phyloP scores from a whole-genome alignment of 1,140 invertebrate genomes.

The Ladona fulva region DNA sequence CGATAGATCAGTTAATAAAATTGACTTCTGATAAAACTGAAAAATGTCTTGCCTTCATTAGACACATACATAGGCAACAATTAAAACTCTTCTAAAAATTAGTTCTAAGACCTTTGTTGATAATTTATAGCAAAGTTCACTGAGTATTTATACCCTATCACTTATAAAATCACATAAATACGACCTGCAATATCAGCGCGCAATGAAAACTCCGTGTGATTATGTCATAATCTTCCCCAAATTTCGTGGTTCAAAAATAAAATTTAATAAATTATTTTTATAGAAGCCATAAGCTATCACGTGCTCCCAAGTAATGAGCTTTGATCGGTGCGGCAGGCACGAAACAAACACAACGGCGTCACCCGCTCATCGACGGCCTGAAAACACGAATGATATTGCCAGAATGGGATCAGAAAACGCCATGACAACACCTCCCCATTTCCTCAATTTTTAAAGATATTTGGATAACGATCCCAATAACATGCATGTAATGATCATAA shows the following conservation, averaged over 20 bases:
- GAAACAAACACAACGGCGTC: not conserved
- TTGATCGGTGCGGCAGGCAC: not conserved
- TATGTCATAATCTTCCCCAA: not conserved
- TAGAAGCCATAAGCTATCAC: not conserved
- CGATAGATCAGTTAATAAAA: not conserved
- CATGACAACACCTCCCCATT: slow-evolving; percentile 9
- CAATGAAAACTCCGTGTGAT: not conserved
- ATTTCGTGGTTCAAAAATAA: not conserved
- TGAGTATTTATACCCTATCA: not conserved
- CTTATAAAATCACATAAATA: slow-evolving; percentile 1
- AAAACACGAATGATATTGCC: not conserved
- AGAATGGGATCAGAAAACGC: not conserved
- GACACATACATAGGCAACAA: not conserved
- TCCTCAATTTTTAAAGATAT: slow-evolving; percentile 12
- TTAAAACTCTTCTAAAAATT: slow-evolving; percentile 8
- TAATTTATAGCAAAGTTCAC: not conserved
- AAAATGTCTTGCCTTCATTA: not conserved
- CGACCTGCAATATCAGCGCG: not conserved
- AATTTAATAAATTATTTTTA: not conserved
- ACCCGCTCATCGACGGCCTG: not conserved
- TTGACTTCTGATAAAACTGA: slow-evolving; percentile 4
- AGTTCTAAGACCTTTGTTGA: not conserved
- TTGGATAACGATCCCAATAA: slow-evolving; percentile 10
- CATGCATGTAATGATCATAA: slow-evolving; percentile 8
- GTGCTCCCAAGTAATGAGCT: not conserved